Base-by-base conservation (phyloP, 2,113 vertebrate species). In the Rafetus swinhoei region DNA sequence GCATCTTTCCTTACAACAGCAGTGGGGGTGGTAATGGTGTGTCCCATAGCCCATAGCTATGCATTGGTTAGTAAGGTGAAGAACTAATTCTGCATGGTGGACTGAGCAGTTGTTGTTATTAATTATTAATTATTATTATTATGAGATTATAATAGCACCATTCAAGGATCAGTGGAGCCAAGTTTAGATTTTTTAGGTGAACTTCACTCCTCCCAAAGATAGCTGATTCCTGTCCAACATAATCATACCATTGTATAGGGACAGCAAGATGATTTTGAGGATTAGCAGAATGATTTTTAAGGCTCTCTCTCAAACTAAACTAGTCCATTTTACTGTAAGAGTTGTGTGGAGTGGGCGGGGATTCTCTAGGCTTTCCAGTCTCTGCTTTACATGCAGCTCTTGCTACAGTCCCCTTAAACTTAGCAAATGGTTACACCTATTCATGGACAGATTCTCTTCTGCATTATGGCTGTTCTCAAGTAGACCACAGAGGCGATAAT, bases 151-250 rank as follows among this genome's bases (percentile, higher is more conserved):
- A 65, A 6, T 22, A 69, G 8, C 22, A 19, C 76, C 39, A 77
- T 24, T 92, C 57, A 32, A 60, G 21, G 16, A 84, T 55, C 32
- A 86, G 53, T 87, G 87, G 6, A 89, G 11, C 55, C 87, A 87
- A 15, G 22, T 39, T 84, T 85, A 60, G 81, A 56, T 18, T 87
- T 94, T 91, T 6, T 59, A 5, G 21, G 91, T 88, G 91, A 83
- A 9, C 86, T 93, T 95, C n/a, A 87, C 16, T 16, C 77, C 84
- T n/a, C 45, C 82, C 85, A 80, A 32, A 32, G 60, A 6, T 65
- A 65, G 60, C 6, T 65, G 60, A 65, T 93, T 93, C 3, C 1
- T 82, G 4, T 87, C 86, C 57, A 45, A 53, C 1, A 19, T 52
- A 86, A 80, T 62, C 14, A 88, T 9, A 82, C 3, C 21, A 32